These are phyloP conservation scores for Pica pica DNA, from an alignment of 2,113 vertebrate species.

Conservation along the genomic window DNA sequence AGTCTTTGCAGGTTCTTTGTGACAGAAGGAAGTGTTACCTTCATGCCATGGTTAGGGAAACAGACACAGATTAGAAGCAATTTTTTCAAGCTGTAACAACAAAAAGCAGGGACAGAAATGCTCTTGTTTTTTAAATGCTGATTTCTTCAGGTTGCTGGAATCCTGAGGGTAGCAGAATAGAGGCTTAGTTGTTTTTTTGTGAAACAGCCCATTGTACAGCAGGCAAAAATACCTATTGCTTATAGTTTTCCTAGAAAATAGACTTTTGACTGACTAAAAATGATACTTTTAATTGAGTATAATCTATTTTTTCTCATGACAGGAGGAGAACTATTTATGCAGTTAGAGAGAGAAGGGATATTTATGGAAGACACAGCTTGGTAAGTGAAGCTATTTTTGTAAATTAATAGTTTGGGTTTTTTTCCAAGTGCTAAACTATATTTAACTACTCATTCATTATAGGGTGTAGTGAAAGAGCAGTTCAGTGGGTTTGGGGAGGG, in stretches of 20 bases:
- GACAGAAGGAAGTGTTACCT: not conserved
- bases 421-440: not conserved
- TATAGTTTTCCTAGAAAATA: not conserved
- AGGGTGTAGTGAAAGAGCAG: not conserved
- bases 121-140: not conserved
- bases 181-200: not conserved
- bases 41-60: not conserved
- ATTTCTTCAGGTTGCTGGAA: not conserved
- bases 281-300: not conserved
- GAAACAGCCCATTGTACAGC: not conserved
- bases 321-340: constrained; percentile 99
- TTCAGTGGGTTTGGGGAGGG: not conserved
- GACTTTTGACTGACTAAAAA: constrained; percentile 18
- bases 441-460: not conserved
- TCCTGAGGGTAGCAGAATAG: not conserved
- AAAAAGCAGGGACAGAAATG: not conserved
- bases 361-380: constrained; percentile 99
- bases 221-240: not conserved
- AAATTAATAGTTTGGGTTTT: not conserved
- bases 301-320: constrained; percentile 29
- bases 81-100: not conserved
- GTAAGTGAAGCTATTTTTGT: constrained; percentile 74
- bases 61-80: not conserved
- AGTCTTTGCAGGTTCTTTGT: not conserved
- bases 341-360: constrained; percentile 96